These are phyloP conservation scores for Camptogramma bilineatum DNA, from an alignment of 2,888 invertebrate genomes.

Conservation along the genomic window DNA sequence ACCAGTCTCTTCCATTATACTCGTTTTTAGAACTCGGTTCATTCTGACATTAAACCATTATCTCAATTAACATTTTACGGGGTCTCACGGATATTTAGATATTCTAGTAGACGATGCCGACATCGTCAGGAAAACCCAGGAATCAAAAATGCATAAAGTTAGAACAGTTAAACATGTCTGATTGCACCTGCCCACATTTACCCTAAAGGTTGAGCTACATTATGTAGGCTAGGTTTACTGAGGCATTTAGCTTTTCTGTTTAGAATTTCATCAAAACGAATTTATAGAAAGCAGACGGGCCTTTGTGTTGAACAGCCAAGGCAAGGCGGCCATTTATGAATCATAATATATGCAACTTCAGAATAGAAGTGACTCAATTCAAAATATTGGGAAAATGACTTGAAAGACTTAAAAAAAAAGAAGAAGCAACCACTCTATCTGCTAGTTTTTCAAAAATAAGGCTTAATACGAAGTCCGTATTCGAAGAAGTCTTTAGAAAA, in stretches of 20 bases:
- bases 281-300: neutral
- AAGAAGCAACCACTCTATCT: too few species aligned
- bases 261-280: neutral
- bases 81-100: constrained; percentile 13
- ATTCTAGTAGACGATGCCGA: constrained; percentile 15
- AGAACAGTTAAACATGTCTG: constrained; percentile 7
- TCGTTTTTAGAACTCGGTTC: neutral
- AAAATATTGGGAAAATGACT: too few species aligned
- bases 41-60: neutral
- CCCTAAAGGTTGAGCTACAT: constrained; percentile 8
- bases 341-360: too few species aligned
- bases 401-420: too few species aligned
- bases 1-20: neutral
- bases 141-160: constrained; percentile 20
- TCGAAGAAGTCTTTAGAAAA: constrained; percentile 17
- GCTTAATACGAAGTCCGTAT: constrained; percentile 22
- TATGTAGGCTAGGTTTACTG: neutral
- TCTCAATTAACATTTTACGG: constrained; percentile 2
- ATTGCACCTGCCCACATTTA: constrained; percentile 5
- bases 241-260: neutral
- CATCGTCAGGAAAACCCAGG: constrained; percentile 4
- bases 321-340: too few species aligned
- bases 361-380: too few species aligned
- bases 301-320: neutral
- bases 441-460: constrained; percentile 12